A percentile compares a stretch with the other conserved stretches of the same genome.
Conservation (phyloP, 2,888 invertebrate genomes). For the Lutraria lutraria region DNA sequence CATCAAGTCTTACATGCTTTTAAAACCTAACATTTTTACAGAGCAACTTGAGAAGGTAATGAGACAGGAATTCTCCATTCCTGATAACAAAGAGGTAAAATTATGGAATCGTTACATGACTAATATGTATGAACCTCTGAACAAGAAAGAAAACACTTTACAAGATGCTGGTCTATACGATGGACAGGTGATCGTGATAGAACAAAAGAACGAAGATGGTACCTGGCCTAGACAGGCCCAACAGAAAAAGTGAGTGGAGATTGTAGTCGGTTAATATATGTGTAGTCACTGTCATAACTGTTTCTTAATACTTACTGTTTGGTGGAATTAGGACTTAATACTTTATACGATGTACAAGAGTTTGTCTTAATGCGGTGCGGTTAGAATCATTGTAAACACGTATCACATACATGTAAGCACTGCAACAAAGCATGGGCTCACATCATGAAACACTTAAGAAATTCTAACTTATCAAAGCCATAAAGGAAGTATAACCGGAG, state of each 20-base stretch:
- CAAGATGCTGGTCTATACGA: conserved; percentile 87
- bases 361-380: too few species aligned
- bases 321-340: too few species aligned
- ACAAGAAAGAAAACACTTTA: conserved; percentile 86
- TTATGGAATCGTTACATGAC: conserved; percentile 87
- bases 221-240: conserved; percentile 87
- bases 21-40: conserved; percentile 64
- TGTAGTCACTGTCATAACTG: too few species aligned
- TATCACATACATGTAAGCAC: too few species aligned
- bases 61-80: conserved; percentile 85
- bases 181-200: conserved; percentile 87
- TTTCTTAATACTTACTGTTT: too few species aligned
- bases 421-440: too few species aligned
- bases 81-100: conserved; percentile 86
- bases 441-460: too few species aligned
- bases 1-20: background rate
- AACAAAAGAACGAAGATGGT: conserved; percentile 87
- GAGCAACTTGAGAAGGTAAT: conserved; percentile 85
- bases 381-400: too few species aligned
- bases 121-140: conserved; percentile 86
- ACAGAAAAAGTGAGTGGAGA: conserved; percentile 39
- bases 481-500: too few species aligned
- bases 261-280: too few species aligned
- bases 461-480: too few species aligned
- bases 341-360: too few species aligned